These are phyloP conservation scores for Trissolcus japonicus DNA, from an alignment of 2,888 invertebrate species.

Conservation along the genomic window DNA sequence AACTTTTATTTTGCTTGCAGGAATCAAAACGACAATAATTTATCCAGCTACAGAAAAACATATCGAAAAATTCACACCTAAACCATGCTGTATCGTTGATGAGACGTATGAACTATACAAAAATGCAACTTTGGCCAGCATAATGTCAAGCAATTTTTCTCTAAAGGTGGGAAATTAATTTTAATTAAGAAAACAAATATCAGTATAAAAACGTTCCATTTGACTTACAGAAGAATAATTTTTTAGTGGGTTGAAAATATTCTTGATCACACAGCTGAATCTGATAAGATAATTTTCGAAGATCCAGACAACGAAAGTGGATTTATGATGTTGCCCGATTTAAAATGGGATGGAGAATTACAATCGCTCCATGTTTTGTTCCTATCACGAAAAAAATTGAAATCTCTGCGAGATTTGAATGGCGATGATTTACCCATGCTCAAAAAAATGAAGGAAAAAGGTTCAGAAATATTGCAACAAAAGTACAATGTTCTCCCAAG, in stretches of 20 bases:
- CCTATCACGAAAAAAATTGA: slow-evolving; percentile 85
- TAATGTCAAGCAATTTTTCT: slow-evolving; percentile 85
- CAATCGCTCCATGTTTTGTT: slow-evolving; percentile 92
- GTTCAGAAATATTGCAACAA: slow-evolving; percentile 84
- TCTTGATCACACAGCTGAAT: slow-evolving; percentile 92
- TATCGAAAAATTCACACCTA: slow-evolving; percentile 88
- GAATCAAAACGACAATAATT: slow-evolving; percentile 91
- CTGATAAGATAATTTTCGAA: slow-evolving; percentile 90
- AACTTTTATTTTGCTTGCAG: slow-evolving; percentile 75
- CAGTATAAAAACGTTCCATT: background rate
- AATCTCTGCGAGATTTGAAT: slow-evolving; percentile 90
- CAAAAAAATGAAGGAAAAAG: slow-evolving; percentile 86
- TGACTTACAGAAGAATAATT: background rate
- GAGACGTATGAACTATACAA: slow-evolving; percentile 92
- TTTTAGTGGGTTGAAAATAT: slow-evolving; percentile 97
- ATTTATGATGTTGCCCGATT: slow-evolving; percentile 93
- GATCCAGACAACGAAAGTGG: slow-evolving; percentile 87
- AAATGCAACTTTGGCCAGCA: slow-evolving; percentile 85
- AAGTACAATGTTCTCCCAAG: slow-evolving; percentile 84
- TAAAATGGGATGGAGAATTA: slow-evolving; percentile 94
- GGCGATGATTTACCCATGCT: slow-evolving; percentile 87
- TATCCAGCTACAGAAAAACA: slow-evolving; percentile 96
- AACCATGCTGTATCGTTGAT: slow-evolving; percentile 84
- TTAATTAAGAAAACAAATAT: background rate
- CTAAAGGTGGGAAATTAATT: slow-evolving; percentile 81